Evolutionary conservation across 2,888 invertebrate species (phyloP).

Genomic region (Pollenia labialis): DNA sequence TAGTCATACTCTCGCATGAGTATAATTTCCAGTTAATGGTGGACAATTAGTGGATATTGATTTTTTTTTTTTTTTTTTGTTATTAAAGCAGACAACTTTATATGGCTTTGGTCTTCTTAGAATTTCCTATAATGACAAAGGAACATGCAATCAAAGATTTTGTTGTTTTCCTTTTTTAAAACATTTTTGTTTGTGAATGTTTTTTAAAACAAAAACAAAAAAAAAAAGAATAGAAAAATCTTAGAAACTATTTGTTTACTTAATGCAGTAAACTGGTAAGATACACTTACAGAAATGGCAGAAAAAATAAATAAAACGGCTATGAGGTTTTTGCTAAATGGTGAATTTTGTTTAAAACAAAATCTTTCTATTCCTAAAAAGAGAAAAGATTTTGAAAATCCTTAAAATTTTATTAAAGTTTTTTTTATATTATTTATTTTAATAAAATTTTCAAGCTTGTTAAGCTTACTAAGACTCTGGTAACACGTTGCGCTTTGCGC

Average conservation of each 20-base stretch:
- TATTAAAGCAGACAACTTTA: background rate
- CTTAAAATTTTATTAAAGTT: too few species aligned
- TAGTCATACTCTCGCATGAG: background rate
- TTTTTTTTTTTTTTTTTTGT: background rate
- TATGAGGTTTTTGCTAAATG: too few species aligned
- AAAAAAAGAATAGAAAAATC: background rate
- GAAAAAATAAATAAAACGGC: too few species aligned
- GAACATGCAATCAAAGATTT: slow-evolving; percentile 6
- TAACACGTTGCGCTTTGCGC: too few species aligned
- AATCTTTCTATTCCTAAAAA: too few species aligned
- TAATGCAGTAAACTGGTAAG: background rate
- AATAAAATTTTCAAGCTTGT: too few species aligned
- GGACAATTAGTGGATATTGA: slow-evolving; percentile 7
- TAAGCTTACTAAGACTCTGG: too few species aligned
- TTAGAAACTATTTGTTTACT: background rate
- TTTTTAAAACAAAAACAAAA: background rate
- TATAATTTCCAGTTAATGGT: background rate
- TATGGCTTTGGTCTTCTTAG: background rate
- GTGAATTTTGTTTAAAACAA: too few species aligned
- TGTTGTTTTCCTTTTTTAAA: slow-evolving; percentile 1
- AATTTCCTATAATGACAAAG: background rate
- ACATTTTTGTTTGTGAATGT: background rate
- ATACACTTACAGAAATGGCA: background rate
- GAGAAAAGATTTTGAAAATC: too few species aligned
- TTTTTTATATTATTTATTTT: too few species aligned